These are phyloP conservation scores for Bombus polaris DNA, from an alignment of 1,140 invertebrate genomes.

Conservation along the genomic window DNA sequence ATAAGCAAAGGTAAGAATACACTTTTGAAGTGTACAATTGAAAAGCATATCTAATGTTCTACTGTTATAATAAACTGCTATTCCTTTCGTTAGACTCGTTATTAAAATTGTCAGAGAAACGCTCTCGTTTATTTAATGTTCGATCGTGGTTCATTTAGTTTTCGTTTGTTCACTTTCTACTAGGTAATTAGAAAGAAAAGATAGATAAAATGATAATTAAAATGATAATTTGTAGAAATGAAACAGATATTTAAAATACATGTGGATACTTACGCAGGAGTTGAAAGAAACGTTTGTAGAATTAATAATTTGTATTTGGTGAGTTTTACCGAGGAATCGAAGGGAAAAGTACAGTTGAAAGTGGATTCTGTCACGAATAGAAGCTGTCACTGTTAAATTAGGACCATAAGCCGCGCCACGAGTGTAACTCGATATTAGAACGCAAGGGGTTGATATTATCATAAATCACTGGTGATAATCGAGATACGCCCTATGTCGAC, in stretches of 20 bases:
- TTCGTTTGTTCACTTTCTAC: too few relatives aligned
- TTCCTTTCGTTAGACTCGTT: too few relatives aligned
- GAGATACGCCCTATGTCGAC: background rate
- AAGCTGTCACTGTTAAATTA: background rate
- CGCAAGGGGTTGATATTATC: background rate
- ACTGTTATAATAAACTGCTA: background rate
- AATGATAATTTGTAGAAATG: background rate
- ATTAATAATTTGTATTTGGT: too few relatives aligned
- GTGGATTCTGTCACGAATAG: too few relatives aligned
- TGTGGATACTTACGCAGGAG: too few relatives aligned
- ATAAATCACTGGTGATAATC: background rate
- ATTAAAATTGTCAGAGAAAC: background rate
- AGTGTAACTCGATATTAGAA: background rate
- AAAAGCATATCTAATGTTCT: background rate
- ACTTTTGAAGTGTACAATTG: background rate
- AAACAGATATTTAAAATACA: background rate
- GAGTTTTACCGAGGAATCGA: too few relatives aligned
- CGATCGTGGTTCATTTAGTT: background rate
- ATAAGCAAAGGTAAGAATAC: constrained; percentile 36
- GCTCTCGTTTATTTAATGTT: background rate
- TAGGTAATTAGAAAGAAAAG: background rate
- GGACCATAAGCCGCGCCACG: background rate
- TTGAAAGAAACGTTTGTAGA: too few relatives aligned
- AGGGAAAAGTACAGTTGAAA: too few relatives aligned
- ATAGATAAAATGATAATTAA: background rate